Evolutionary conservation across 2,113 vertebrate species (phyloP).

Genomic region (Labeo catla): DNA sequence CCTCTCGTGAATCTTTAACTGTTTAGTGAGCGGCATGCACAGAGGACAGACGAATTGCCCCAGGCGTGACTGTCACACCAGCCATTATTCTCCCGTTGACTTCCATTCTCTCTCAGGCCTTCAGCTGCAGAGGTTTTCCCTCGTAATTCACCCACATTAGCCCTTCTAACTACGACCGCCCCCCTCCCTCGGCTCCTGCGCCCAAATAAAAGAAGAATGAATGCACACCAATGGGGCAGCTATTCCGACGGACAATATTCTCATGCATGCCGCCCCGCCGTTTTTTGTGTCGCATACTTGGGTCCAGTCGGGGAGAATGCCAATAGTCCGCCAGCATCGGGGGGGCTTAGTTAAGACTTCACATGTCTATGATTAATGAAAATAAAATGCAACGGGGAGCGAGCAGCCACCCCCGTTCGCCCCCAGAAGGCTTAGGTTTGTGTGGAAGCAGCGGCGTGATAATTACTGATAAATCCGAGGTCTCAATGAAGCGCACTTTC

Average conservation of each 20-base stretch:
- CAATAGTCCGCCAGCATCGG: constrained; percentile 20
- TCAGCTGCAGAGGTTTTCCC: constrained; percentile 36
- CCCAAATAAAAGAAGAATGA: constrained; percentile 45
- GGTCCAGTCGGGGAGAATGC: constrained; percentile 32
- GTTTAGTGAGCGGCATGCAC: constrained; percentile 55
- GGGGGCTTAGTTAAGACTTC: constrained; percentile 49
- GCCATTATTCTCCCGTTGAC: constrained; percentile 52
- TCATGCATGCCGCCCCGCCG: constrained; percentile 3
- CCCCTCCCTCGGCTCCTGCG: not conserved
- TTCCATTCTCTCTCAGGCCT: constrained; percentile 51
- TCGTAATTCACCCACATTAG: constrained; percentile 58
- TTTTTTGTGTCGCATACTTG: constrained; percentile 31
- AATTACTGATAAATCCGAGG: constrained; percentile 52
- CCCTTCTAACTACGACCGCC: constrained; percentile 19
- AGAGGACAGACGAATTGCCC: constrained; percentile 50
- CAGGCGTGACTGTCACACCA: constrained; percentile 52
- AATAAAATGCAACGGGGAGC: constrained; percentile 45
- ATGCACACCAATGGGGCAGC: constrained; percentile 37
- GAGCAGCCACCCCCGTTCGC: not conserved
- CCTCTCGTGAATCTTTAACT: constrained; percentile 60
- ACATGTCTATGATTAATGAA: constrained; percentile 53
- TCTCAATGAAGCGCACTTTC: constrained; percentile 48
- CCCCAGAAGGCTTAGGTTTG: constrained; percentile 41
- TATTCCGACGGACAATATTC: constrained; percentile 40
- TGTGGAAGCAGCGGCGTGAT: constrained; percentile 47